Evolutionary conservation across 2,797 vertebrate genomes (phyloP).

Genomic region (Sebastes iracundus): DNA sequence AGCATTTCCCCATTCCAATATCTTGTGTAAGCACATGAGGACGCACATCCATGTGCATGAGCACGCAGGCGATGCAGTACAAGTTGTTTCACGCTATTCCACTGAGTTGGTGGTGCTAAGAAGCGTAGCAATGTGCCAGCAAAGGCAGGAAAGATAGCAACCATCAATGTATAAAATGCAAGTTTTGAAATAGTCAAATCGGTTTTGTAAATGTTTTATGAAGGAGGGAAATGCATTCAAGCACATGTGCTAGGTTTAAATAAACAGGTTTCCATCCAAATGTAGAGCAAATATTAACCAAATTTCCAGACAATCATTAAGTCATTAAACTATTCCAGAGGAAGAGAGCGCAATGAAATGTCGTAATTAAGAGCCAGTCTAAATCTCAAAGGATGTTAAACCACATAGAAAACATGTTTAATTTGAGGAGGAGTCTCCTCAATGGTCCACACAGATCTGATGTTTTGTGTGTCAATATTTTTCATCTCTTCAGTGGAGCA

Average conservation of each 20-base stretch:
- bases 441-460: background rate
- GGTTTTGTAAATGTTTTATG: no score
- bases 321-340: background rate
- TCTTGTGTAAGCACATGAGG: background rate
- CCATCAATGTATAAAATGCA: background rate
- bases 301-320: background rate
- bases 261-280: background rate
- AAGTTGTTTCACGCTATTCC: background rate
- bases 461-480: background rate
- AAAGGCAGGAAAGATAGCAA: background rate
- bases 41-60: background rate
- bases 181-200: background rate
- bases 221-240: no score
- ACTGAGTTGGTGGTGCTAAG: background rate
- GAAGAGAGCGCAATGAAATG: background rate
- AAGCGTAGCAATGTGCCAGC: background rate
- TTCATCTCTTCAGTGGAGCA: background rate
- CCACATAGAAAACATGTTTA: background rate
- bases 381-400: background rate
- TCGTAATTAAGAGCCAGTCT: background rate
- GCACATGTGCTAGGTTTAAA: background rate
- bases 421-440: background rate
- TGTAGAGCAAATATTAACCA: rapidly evolving
- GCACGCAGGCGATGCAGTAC: background rate
- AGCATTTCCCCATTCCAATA: background rate